Conservation (phyloP, 2,888 invertebrate genomes). For the Lingula anatina region DNA sequence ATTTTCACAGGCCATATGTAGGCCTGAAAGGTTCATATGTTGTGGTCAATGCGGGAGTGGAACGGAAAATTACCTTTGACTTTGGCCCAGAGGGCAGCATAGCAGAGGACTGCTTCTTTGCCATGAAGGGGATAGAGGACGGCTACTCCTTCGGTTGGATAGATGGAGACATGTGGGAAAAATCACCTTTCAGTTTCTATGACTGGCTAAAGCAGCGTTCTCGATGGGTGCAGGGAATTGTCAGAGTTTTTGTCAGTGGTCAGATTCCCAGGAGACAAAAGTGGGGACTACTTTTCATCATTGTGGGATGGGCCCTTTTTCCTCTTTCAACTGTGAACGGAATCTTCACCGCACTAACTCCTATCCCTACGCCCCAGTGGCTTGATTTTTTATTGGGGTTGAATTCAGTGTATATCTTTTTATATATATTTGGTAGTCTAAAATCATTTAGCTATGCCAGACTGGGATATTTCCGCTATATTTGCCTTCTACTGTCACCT, state of each 20-base stretch:
- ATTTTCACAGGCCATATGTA: slow-evolving; percentile 30
- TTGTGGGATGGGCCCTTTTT: slow-evolving; percentile 25
- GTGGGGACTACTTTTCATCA: slow-evolving; percentile 26
- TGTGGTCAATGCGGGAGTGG: slow-evolving; percentile 31
- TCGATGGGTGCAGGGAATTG: slow-evolving; percentile 38
- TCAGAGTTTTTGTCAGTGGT: slow-evolving; percentile 22
- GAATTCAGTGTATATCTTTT: slow-evolving; percentile 24
- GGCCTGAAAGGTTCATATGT: slow-evolving; percentile 42
- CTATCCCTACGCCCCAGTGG: slow-evolving; percentile 20
- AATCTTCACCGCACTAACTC: slow-evolving; percentile 21
- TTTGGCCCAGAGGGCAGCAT: slow-evolving; percentile 33
- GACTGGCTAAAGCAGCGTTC: slow-evolving; percentile 34
- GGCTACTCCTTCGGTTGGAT: slow-evolving; percentile 37
- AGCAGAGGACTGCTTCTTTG: slow-evolving; percentile 40
- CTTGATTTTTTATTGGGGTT: slow-evolving; percentile 20
- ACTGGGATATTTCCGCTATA: slow-evolving; percentile 17
- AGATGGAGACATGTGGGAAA: slow-evolving; percentile 40
- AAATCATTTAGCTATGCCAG: slow-evolving; percentile 28
- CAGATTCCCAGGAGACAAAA: slow-evolving; percentile 27
- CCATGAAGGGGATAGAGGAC: slow-evolving; percentile 26
- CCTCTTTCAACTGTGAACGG: slow-evolving; percentile 27
- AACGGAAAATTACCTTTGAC: slow-evolving; percentile 27
- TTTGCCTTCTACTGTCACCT: slow-evolving; percentile 19
- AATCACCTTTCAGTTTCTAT: slow-evolving; percentile 31
- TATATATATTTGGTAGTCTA: slow-evolving; percentile 28